phyloP scores from a whole-genome alignment of 2,797 vertebrate genomes.

The Pygocentrus nattereri region DNA sequence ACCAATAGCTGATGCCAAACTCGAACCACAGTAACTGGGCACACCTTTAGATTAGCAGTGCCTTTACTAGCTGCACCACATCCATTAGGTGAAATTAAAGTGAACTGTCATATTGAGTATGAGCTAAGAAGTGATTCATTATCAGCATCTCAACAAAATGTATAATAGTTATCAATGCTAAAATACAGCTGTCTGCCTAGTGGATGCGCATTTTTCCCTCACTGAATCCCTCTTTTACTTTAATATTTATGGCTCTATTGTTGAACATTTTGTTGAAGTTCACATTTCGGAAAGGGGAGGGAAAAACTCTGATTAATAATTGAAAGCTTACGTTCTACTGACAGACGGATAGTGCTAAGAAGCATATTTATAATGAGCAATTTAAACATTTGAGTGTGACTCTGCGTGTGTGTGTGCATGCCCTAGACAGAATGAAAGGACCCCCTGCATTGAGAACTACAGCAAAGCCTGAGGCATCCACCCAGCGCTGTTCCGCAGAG shows the following conservation, averaged over 20 bases:
- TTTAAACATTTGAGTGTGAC: constrained; percentile 54
- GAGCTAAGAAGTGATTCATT: background rate
- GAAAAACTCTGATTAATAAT: constrained; percentile 70
- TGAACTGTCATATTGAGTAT: background rate
- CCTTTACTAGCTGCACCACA: background rate
- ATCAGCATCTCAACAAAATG: background rate
- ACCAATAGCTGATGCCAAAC: background rate
- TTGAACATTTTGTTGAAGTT: constrained; percentile 71
- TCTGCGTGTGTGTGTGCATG: constrained; percentile 31
- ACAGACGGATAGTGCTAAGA: constrained; percentile 66
- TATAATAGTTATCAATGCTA: background rate
- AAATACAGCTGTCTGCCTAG: constrained; percentile 10
- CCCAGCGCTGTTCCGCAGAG: constrained; percentile 66
- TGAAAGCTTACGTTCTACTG: constrained; percentile 64
- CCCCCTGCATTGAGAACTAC: constrained; percentile 62
- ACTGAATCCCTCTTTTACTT: constrained; percentile 32
- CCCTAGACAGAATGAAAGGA: constrained; percentile 58
- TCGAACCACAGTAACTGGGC: background rate
- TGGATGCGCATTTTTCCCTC: background rate
- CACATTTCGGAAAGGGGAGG: constrained; percentile 56
- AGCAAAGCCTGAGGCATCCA: constrained; percentile 69
- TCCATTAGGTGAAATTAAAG: background rate
- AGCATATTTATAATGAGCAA: constrained; percentile 67
- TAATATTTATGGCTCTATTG: constrained; percentile 71
- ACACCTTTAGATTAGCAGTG: background rate